Conservation (phyloP, 1,140 invertebrate species). For the Orchestia grillus region DNA sequence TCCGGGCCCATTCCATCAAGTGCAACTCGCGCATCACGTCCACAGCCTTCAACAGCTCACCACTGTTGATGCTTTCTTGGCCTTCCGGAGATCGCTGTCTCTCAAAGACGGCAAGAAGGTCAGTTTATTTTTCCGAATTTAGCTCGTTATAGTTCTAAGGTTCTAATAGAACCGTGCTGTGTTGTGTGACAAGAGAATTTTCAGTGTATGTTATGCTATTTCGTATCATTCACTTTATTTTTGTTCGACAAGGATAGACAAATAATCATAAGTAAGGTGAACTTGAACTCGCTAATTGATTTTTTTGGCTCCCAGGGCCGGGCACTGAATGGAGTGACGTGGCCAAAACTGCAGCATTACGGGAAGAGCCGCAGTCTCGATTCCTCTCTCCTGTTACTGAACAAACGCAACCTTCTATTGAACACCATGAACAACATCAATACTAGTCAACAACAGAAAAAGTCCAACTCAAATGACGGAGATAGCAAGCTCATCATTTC, state of each 20-base stretch:
- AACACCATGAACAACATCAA: slow-evolving; percentile 53
- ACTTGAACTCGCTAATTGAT: neutral
- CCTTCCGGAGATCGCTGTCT: slow-evolving; percentile 63
- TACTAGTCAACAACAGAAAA: slow-evolving; percentile 35
- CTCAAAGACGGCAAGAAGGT: slow-evolving; percentile 66
- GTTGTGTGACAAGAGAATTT: neutral
- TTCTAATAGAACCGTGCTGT: neutral
- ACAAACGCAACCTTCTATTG: slow-evolving; percentile 51
- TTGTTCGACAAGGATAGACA: neutral
- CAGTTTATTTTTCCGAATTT: neutral
- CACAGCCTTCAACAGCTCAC: slow-evolving; percentile 41
- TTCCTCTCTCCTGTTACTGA: slow-evolving; percentile 72
- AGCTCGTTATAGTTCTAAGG: neutral
- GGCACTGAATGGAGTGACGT: slow-evolving; percentile 51
- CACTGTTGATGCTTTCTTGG: slow-evolving; percentile 65
- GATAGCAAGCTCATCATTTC: slow-evolving; percentile 23
- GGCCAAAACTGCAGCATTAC: slow-evolving; percentile 78
- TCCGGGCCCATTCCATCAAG: slow-evolving; percentile 17
- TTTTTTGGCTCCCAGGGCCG: neutral
- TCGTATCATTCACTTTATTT: neutral
- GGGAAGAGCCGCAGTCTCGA: slow-evolving; percentile 87
- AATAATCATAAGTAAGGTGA: too few relatives aligned
- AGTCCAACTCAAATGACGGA: neutral
- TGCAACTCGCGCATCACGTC: slow-evolving; percentile 25
- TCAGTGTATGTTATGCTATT: neutral